A percentile compares a stretch with the other conserved stretches of the same genome.
Evolutionary conservation across 1,140 invertebrate species (phyloP).

Genomic region (Streblospio benedicti): DNA sequence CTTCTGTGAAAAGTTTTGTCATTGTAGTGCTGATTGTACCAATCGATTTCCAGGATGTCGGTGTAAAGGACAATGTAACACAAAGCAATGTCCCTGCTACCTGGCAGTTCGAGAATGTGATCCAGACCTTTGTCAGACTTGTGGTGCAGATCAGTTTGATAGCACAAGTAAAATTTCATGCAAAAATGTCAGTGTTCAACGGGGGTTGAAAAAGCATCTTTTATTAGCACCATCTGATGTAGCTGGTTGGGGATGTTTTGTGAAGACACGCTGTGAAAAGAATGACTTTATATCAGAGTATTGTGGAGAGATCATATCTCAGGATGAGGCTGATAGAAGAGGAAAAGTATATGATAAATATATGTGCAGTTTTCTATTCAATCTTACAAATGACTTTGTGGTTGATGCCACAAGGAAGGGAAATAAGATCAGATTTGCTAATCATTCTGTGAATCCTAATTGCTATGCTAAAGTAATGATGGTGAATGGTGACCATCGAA

Average conservation of each 20-base stretch:
- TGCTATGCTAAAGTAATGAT: conserved; percentile 99
- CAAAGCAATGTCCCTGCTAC: conserved; percentile 97
- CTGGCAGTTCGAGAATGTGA: conserved; percentile 96
- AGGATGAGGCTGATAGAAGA: conserved; percentile 95
- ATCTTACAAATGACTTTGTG: conserved; percentile 97
- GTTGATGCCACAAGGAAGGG: conserved; percentile 98
- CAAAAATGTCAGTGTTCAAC: conserved; percentile 92
- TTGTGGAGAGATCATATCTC: conserved; percentile 79
- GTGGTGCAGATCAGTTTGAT: too few species aligned
- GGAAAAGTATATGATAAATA: conserved; percentile 99
- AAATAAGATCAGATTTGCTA: conserved; percentile 98
- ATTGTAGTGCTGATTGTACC: conserved; percentile 86
- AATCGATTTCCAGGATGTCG: conserved; percentile 96
- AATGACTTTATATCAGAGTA: conserved; percentile 99
- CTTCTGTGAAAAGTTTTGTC: conserved; percentile 97
- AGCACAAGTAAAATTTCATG: conserved; percentile 73
- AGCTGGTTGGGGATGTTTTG: conserved; percentile 97
- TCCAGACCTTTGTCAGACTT: conserved; percentile 94
- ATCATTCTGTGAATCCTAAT: conserved; percentile 99
- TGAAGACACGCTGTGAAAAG: conserved; percentile 84
- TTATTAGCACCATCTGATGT: conserved; percentile 95
- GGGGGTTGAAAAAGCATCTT: conserved; percentile 74
- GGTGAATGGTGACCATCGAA: conserved; percentile 98
- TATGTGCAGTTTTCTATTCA: conserved; percentile 98
- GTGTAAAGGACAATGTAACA: conserved; percentile 96